phyloP scores from a whole-genome alignment of 2,888 invertebrate genomes.

The Ormia ochracea region DNA sequence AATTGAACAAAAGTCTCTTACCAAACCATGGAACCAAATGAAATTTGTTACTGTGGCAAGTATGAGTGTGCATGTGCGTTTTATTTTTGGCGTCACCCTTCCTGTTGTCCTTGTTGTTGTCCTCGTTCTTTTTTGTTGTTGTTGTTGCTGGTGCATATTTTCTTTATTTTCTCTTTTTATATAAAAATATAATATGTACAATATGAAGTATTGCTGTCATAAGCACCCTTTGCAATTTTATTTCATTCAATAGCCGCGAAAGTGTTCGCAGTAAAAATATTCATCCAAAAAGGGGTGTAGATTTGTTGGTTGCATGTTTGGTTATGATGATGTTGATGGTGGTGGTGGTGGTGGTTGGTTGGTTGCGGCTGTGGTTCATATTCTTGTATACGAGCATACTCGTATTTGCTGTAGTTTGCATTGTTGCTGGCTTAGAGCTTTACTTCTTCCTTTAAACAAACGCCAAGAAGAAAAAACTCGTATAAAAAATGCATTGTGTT shows the following conservation, averaged over 20 bases:
- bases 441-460: conserved; percentile 2
- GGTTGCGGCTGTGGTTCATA: conserved; percentile 44
- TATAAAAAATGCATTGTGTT: conserved; percentile 53
- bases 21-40: conserved; percentile 62
- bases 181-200: conserved; percentile 48
- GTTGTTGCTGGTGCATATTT: too few relatives aligned
- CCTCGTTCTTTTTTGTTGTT: too few relatives aligned
- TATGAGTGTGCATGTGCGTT: conserved; percentile 11
- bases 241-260: conserved; percentile 33
- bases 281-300: conserved; percentile 40
- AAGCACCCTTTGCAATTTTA: conserved; percentile 57
- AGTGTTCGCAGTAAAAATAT: background rate
- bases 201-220: conserved; percentile 63
- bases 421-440: conserved; percentile 32
- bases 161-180: conserved; percentile 8
- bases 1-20: conserved; percentile 52
- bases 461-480: conserved; percentile 3
- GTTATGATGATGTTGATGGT: background rate
- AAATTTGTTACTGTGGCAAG: conserved; percentile 63
- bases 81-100: conserved; percentile 8
- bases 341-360: conserved; percentile 33
- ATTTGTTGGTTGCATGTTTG: conserved; percentile 46
- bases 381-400: conserved; percentile 5
- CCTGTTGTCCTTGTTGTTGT: background rate
- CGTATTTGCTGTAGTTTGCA: background rate